A percentile compares a stretch with the other conserved stretches of the same genome.
Conservation (phyloP, 2,888 invertebrate genomes). For the Eubasilissa splendida region DNA sequence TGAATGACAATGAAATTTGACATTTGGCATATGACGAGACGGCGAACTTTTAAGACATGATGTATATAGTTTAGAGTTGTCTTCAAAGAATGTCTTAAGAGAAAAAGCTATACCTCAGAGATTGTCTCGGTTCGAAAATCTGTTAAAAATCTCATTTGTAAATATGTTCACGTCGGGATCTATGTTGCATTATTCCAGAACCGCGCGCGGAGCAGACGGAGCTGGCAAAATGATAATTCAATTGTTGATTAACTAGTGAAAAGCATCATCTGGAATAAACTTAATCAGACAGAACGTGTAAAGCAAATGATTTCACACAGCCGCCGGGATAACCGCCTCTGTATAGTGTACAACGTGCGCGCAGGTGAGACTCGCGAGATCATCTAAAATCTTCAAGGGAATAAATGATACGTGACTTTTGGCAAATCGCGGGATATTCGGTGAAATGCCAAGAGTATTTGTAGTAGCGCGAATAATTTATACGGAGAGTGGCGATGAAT, state of each 20-base stretch:
- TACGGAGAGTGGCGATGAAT: neutral
- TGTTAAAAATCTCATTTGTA: no score
- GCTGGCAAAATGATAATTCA: neutral
- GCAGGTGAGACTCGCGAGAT: neutral
- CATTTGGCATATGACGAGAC: no score
- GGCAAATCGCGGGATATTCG: neutral
- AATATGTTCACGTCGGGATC: neutral
- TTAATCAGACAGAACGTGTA: no score
- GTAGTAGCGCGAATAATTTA: neutral
- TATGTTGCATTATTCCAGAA: neutral
- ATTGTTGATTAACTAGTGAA: neutral
- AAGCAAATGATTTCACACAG: no score
- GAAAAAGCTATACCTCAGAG: no score
- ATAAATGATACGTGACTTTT: neutral
- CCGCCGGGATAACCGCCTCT: no score
- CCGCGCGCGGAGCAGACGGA: neutral
- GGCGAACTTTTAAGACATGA: no score
- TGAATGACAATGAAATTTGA: no score
- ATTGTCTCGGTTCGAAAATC: no score
- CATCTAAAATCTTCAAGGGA: slow-evolving; percentile 4
- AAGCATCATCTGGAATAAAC: neutral
- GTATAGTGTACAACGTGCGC: neutral
- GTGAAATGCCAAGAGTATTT: neutral
- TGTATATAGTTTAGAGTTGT: no score
- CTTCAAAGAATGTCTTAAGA: no score